phyloP scores from a whole-genome alignment of 2,888 invertebrate genomes.

The Sminthurides aquaticus region DNA sequence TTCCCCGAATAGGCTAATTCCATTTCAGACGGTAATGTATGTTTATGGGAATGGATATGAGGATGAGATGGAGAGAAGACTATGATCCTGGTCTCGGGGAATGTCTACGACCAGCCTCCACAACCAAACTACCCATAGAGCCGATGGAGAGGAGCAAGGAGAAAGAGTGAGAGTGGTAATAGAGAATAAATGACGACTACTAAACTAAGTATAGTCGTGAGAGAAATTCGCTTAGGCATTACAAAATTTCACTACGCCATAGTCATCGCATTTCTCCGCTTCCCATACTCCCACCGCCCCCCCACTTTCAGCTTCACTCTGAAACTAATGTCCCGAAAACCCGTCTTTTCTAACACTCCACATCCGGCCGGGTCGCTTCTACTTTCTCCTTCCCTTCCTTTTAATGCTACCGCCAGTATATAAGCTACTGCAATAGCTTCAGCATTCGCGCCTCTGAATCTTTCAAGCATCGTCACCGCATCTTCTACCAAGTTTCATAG shows the following conservation, averaged over 20 bases:
- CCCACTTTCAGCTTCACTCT: background rate
- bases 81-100: background rate
- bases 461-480: too few relatives aligned
- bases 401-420: too few relatives aligned
- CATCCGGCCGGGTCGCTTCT: too few relatives aligned
- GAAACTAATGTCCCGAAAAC: too few relatives aligned
- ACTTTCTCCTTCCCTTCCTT: background rate
- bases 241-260: background rate
- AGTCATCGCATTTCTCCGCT: background rate
- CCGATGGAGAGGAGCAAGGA: background rate
- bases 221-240: background rate
- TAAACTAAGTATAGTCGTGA: background rate
- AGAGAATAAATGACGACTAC: background rate
- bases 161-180: background rate
- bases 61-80: slow-evolving; percentile 13
- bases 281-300: too few relatives aligned
- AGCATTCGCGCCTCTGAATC: background rate
- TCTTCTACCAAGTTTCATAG: too few relatives aligned
- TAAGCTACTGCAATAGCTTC: background rate
- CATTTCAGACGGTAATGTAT: slow-evolving; percentile 43
- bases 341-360: too few relatives aligned
- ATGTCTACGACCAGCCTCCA: background rate
- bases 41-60: slow-evolving; percentile 40
- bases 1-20: slow-evolving; percentile 35
- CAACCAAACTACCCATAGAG: background rate